Percentiles rank a stretch among this genome's conserved stretches.
These are phyloP conservation scores for Pseudoips prasinana DNA, from an alignment of 2,888 invertebrate species.

Conservation along the genomic window DNA sequence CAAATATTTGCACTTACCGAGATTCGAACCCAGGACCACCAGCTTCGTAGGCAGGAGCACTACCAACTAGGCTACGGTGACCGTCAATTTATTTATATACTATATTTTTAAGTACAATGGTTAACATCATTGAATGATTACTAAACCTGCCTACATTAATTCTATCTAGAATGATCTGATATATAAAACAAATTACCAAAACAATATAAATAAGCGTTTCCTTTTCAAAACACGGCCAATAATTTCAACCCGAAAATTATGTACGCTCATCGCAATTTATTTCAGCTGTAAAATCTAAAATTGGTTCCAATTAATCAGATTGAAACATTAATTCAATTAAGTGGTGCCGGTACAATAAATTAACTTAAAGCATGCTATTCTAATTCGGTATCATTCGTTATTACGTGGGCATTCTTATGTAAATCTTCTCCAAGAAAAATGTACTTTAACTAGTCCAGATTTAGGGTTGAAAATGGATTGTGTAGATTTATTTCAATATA, in stretches of 20 bases:
- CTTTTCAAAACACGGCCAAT: conserved; percentile 24
- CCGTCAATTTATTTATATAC: too few relatives aligned
- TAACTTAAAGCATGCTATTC: conserved; percentile 40
- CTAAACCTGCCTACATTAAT: too few relatives aligned
- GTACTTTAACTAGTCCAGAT: neutral
- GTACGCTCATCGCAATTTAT: conserved; percentile 30
- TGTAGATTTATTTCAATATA: neutral
- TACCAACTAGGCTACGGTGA: too few relatives aligned
- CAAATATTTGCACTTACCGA: too few relatives aligned
- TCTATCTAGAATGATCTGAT: too few relatives aligned
- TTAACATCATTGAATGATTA: too few relatives aligned
- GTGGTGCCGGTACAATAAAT: conserved; percentile 30
- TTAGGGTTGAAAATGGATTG: conserved; percentile 8
- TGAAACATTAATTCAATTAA: conserved; percentile 43
- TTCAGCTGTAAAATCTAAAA: conserved; percentile 32
- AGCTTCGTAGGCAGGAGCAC: too few relatives aligned
- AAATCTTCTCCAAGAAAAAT: neutral
- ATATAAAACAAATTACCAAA: too few relatives aligned
- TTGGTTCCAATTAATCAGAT: conserved; percentile 41
- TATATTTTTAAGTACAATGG: too few relatives aligned
- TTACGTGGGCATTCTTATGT: conserved; percentile 14
- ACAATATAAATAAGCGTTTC: conserved; percentile 18
- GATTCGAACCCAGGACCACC: too few relatives aligned
- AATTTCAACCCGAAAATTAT: conserved; percentile 25
- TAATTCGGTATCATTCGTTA: conserved; percentile 34